These are phyloP conservation scores for Cydia splendana DNA, from an alignment of 1,140 invertebrate species.

Conservation along the genomic window DNA sequence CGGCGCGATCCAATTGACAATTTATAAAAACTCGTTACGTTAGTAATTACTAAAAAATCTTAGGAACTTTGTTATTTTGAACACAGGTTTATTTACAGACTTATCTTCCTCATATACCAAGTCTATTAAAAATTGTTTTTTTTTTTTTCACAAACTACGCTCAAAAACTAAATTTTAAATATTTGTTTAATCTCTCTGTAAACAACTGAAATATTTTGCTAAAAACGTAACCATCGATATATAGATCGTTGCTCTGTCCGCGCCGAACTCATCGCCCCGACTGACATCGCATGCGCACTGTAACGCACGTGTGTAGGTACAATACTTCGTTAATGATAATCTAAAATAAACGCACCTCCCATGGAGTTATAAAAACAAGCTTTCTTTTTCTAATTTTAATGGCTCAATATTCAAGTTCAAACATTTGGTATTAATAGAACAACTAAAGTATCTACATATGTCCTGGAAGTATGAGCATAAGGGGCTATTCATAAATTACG, in stretches of 20 bases:
- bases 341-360: conserved; percentile 73
- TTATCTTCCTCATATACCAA: neutral
- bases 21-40: conserved; percentile 41
- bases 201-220: conserved; percentile 34
- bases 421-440: neutral
- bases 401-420: conserved; percentile 26
- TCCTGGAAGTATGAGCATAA: too few relatives aligned
- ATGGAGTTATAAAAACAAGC: conserved; percentile 58
- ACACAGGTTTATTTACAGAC: neutral
- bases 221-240: conserved; percentile 41
- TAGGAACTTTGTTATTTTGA: neutral
- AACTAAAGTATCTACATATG: too few relatives aligned
- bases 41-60: neutral
- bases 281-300: conserved; percentile 54
- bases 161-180: neutral
- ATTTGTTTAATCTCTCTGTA: neutral
- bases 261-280: conserved; percentile 61
- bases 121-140: neutral
- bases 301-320: conserved; percentile 52
- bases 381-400: conserved; percentile 18
- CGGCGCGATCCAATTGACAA: conserved; percentile 62
- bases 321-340: conserved; percentile 70
- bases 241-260: conserved; percentile 44
- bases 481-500: too few relatives aligned
- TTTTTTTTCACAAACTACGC: neutral